Conservation (phyloP, 2,888 invertebrate genomes). For the Pollenia angustigena region DNA sequence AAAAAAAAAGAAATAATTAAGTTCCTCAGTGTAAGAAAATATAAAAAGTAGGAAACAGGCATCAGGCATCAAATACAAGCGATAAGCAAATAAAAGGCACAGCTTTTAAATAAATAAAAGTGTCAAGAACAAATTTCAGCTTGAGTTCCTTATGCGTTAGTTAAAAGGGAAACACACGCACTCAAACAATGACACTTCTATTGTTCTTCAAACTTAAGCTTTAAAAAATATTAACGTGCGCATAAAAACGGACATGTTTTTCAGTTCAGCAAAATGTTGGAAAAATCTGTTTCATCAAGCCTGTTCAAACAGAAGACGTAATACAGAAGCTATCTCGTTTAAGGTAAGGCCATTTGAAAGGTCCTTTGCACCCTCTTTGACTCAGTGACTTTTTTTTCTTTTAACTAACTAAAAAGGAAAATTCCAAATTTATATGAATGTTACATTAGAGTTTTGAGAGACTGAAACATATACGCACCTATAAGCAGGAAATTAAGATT, state of each 20-base stretch:
- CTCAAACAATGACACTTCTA: background rate
- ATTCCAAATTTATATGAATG: background rate
- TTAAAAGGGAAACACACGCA: background rate
- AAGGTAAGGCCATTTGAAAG: no score
- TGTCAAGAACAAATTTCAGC: slow-evolving; percentile 35
- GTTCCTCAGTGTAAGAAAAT: background rate
- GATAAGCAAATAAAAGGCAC: background rate
- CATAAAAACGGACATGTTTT: no score
- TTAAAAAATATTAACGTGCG: background rate
- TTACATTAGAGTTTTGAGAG: background rate
- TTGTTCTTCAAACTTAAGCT: background rate
- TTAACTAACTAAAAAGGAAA: background rate
- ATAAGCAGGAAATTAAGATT: background rate
- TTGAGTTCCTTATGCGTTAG: slow-evolving; percentile 13
- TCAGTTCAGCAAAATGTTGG: no score
- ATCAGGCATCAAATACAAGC: slow-evolving; percentile 16
- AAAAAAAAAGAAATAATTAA: slow-evolving; percentile 32
- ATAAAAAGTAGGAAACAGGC: slow-evolving; percentile 13
- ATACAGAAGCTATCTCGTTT: no score
- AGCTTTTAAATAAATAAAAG: slow-evolving; percentile 25
- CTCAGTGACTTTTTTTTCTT: no score
- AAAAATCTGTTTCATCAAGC: no score
- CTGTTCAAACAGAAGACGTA: no score
- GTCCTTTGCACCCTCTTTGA: no score
- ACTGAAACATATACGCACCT: background rate